Percentiles rank a stretch among this genome's conserved stretches.
Conservation (phyloP, 2,888 invertebrate species). For the Theretra japonica region DNA sequence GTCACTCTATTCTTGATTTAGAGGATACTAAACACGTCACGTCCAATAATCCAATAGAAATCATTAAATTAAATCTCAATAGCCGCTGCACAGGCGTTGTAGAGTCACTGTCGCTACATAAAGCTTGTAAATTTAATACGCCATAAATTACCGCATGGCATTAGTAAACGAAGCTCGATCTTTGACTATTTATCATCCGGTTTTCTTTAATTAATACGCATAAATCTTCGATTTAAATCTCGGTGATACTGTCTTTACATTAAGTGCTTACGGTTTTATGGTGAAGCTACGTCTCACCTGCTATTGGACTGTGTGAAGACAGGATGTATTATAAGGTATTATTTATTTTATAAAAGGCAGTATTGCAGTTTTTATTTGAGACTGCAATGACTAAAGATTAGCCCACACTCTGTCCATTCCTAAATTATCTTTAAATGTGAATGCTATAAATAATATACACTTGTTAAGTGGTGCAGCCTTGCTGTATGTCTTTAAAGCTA, state of each 20-base stretch:
- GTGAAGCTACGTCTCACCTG: too few species aligned
- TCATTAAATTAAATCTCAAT: not conserved
- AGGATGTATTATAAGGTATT: too few species aligned
- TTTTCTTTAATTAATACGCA: conserved; percentile 17
- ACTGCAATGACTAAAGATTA: too few species aligned
- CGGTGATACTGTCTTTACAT: not conserved
- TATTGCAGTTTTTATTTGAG: too few species aligned
- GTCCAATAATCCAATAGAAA: not conserved
- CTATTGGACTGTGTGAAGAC: too few species aligned
- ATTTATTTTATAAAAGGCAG: too few species aligned
- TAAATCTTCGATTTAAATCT: conserved; percentile 1
- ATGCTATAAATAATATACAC: too few species aligned
- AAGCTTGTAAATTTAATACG: conserved; percentile 8
- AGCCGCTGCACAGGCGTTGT: not conserved
- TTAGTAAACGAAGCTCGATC: conserved; percentile 24
- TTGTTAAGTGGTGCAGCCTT: too few species aligned
- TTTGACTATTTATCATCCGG: conserved; percentile 12
- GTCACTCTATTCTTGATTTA: too few species aligned
- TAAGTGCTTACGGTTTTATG: not conserved
- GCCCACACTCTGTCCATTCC: too few species aligned
- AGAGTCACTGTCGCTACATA: not conserved
- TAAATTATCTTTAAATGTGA: too few species aligned
- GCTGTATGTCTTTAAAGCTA: too few species aligned
- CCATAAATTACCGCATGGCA: conserved; percentile 3
- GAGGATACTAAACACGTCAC: not conserved